Conservation (phyloP, 1,140 invertebrate genomes). For the Solenopsis fugax region DNA sequence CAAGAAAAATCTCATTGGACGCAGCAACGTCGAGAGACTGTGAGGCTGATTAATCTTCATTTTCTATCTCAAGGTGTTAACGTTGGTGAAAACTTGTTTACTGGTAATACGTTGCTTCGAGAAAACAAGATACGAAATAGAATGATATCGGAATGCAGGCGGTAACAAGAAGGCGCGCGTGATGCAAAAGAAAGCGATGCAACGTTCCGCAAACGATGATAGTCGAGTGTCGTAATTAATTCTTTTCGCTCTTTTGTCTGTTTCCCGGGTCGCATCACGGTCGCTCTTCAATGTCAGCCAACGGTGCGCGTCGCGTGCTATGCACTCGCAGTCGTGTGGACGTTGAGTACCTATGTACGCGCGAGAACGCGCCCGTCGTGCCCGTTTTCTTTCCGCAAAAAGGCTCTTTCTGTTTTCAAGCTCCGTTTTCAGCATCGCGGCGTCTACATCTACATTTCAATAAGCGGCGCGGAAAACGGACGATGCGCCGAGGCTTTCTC, state of each 20-base stretch:
- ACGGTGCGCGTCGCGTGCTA: not conserved
- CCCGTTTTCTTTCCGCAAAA: not conserved
- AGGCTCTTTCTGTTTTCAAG: not conserved
- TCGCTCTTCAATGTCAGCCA: conserved; percentile 59
- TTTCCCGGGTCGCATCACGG: conserved; percentile 35
- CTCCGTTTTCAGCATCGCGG: not conserved
- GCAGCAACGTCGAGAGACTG: not conserved
- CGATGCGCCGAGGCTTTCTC: conserved; percentile 26
- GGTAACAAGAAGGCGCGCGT: not conserved
- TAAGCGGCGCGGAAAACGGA: conserved; percentile 49
- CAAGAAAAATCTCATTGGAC: conserved; percentile 21
- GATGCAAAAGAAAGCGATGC: not conserved
- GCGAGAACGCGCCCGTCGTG: not conserved
- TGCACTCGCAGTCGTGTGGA: conserved; percentile 11
- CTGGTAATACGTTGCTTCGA: conserved; percentile 47
- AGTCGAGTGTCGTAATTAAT: conserved; percentile 73
- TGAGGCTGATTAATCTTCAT: conserved; percentile 43
- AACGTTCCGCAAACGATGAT: conserved; percentile 22
- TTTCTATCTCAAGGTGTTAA: conserved; percentile 1
- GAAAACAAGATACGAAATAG: not conserved
- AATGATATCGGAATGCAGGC: not conserved
- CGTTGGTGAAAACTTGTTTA: conserved; percentile 30
- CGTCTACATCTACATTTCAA: conserved; percentile 53
- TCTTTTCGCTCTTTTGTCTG: conserved; percentile 78
- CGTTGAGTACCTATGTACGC: not conserved